Evolutionary conservation across 2,113 vertebrate species (phyloP).

Genomic region (Raja brachyura): DNA sequence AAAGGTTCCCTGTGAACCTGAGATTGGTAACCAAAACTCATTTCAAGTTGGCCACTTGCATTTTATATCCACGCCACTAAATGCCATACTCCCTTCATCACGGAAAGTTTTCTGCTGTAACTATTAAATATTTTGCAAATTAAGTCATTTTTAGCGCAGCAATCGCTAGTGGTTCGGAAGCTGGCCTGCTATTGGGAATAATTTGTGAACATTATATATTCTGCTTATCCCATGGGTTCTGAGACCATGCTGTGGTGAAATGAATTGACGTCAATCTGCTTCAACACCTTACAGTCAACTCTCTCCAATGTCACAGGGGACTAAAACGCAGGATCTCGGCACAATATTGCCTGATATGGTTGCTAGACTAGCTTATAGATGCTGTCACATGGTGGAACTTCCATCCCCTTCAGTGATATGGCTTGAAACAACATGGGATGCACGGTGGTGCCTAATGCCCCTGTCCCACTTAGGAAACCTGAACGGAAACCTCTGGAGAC

Average conservation of each 20-base stretch:
- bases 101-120: not conserved
- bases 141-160: not conserved
- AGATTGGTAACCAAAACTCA: not conserved
- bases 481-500: no score
- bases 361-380: not conserved
- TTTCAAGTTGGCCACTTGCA: not conserved
- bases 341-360: not conserved
- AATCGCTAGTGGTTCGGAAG: not conserved
- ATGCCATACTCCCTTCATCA: not conserved
- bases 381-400: not conserved
- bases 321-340: not conserved
- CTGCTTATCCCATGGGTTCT: not conserved
- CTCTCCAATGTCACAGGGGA: not conserved
- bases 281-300: not conserved
- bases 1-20: not conserved
- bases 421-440: not conserved
- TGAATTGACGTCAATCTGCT: constrained; percentile 25
- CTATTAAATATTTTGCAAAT: constrained; percentile 26
- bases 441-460: no score
- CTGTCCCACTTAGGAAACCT: no score
- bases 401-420: not conserved
- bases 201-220: not conserved
- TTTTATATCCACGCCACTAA: not conserved
- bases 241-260: not conserved
- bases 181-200: not conserved